Evolutionary conservation across 2,113 vertebrate genomes (phyloP).

Genomic region (Notothenia coriiceps): DNA sequence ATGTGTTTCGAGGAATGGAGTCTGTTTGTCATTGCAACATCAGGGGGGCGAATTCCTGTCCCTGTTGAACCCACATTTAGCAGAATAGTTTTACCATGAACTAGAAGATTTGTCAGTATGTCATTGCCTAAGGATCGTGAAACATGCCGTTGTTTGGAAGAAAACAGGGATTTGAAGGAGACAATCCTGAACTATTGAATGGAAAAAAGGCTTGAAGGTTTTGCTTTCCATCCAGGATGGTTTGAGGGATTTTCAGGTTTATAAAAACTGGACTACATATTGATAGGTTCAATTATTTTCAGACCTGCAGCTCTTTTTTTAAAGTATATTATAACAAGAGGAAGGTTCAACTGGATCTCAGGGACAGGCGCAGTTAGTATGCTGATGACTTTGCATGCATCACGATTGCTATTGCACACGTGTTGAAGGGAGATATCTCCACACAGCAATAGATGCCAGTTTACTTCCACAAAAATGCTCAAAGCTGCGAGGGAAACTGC

Average conservation of each 20-base stretch:
- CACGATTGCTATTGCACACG: not conserved
- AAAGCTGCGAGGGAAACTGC: not conserved
- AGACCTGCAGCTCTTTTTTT: too few species aligned
- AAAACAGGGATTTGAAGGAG: not conserved
- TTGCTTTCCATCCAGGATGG: not conserved
- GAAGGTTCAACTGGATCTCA: not conserved
- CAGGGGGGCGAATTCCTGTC: not conserved
- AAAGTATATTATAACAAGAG: too few species aligned
- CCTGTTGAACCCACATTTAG: not conserved
- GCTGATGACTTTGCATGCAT: not conserved
- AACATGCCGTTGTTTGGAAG: not conserved
- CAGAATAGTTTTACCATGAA: not conserved
- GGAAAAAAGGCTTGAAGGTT: not conserved
- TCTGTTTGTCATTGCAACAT: not conserved
- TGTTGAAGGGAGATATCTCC: not conserved
- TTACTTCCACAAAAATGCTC: not conserved
- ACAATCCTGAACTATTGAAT: not conserved
- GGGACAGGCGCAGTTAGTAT: not conserved
- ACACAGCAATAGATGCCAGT: not conserved
- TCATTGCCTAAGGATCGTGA: not conserved
- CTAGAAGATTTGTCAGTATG: not conserved
- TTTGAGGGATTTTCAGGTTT: not conserved
- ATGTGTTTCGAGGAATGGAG: not conserved
- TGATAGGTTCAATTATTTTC: not conserved
- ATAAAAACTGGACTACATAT: not conserved